Evolutionary conservation across 2,888 invertebrate species (phyloP), one percentile per base, ranked within the genome.

Genomic region (Mesorhabditis belari): DNA sequence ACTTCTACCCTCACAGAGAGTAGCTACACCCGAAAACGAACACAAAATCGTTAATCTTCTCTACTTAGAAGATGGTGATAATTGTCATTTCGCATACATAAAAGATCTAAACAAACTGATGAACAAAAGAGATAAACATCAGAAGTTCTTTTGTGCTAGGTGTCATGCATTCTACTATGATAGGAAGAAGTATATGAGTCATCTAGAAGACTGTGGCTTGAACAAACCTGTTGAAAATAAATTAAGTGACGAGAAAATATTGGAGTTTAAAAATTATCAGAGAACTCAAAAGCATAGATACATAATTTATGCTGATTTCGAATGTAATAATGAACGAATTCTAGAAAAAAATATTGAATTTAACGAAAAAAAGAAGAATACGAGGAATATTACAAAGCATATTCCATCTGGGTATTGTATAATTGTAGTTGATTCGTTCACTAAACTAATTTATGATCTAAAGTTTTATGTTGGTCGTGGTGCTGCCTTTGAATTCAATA

Each of bases 261-360:
- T 63, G 4, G 55, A 69, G 29, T 68, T 69, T 56, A 21, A 61
- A 63, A 69, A 65, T 26, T 57, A 61, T 29, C 28, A 54, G 2
- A 70, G 64, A 35, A 66, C 70, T 19, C 70, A 70, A 57, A 69
- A 64, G 25, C 64, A 65, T 61, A 27, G 67, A 52, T 70, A 58
- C 29, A 58, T 70, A 17, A 61, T 62, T 52, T 68, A 68, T 58
- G 60, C 64, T 25, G 68, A 68, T 29, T 67, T 68, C 58, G 68
- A 68, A 55, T 52, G 25, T 61, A 57, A 63, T 0, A 69, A 63
- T 17, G 9, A n/a, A n/a, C n/a, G n/a, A n/a, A n/a, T n/a, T n/a
- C n/a, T n/a, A n/a, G n/a, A n/a, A n/a, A n/a, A n/a, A 50, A 28
- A 19, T 50, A 52, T 59, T 57, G 56, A 63, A 23, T 54, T 65